Evolutionary conservation across 2,797 vertebrate genomes (phyloP), one percentile per base, ranked within the genome.

Genomic region (Huso huso): DNA sequence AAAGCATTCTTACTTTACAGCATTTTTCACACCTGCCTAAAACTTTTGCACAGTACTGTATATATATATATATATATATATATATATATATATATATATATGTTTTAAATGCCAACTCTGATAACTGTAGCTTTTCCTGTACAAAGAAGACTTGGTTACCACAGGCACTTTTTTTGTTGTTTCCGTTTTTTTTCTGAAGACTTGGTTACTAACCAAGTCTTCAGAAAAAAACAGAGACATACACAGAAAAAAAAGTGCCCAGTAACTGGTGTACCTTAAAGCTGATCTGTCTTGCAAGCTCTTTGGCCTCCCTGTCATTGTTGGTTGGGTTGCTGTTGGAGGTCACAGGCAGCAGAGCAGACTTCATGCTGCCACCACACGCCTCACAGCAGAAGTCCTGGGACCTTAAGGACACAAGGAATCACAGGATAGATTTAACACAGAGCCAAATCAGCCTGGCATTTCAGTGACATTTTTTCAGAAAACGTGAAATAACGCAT

Each of bases 371-470:
- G 75, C 88, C 90, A 62, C 88, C 88, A 68, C 95, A 98, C 7
- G 83, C 77, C 75, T 98, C 96, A 80, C 96, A 99, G 83, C 87
- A 92, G 83, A 95, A 99, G 76, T 98, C 95, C 78, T 91, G 93
- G 72, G 96, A 98, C 79, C 96, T 99, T 79, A 49, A 63, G 53
- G 65, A 66, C 7, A 10, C 50, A 18, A 50, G 10, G 48, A 5
- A 53, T 9, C 23, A 12, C 9, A 53, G 6, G 8, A 63, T 0
- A 66, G 12, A 55, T 59, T n/a, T 66, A 13, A n/a, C 10, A 37
- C 23, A n/a, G 49, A 58, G 65, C 52, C 65, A 48, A 55, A 7
- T 13, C 53, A 13, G 15, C 37, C 37, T 37, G 37, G 37, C 37
- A 37, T 37, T 37, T 37, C 37, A 37, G 0, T 4, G 23, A 37